Evolutionary conservation across 2,113 vertebrate genomes (phyloP).

Genomic region (Trinectes maculatus): DNA sequence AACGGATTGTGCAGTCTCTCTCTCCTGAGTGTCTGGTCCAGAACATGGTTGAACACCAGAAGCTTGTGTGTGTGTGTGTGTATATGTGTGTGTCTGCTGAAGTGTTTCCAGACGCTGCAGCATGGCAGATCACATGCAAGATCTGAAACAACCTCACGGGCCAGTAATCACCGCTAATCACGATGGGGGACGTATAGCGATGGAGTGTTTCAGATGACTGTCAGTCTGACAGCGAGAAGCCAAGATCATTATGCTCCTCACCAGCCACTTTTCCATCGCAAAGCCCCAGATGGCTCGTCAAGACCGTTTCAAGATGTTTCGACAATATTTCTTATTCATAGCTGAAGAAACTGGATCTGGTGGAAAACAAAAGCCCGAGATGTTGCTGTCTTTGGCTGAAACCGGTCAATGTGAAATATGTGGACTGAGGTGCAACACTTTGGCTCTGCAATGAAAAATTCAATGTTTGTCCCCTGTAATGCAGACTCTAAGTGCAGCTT

Average conservation of each 20-base stretch:
- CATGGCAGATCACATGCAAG: conserved; percentile 49
- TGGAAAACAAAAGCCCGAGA: conserved; percentile 28
- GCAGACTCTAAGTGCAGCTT: conserved; percentile 1
- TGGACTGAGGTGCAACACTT: conserved; percentile 28
- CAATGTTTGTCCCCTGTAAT: background rate
- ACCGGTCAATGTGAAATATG: conserved; percentile 23
- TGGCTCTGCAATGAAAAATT: conserved; percentile 18
- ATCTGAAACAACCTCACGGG: conserved; percentile 50
- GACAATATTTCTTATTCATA: conserved; percentile 30
- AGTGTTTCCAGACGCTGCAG: conserved; percentile 78
- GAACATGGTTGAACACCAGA: conserved; percentile 57
- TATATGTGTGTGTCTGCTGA: conserved; percentile 54
- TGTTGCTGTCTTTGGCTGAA: conserved; percentile 43
- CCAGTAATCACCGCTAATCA: conserved; percentile 65
- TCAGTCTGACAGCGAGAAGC: conserved; percentile 39
- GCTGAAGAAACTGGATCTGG: conserved; percentile 22
- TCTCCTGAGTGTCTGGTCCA: conserved; percentile 51
- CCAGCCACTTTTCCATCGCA: conserved; percentile 16
- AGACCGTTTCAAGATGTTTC: conserved; percentile 16
- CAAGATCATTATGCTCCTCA: conserved; percentile 3
- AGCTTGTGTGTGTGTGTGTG: conserved; percentile 1
- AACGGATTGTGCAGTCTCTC: conserved; percentile 37
- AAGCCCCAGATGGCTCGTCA: conserved; percentile 8
- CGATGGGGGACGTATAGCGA: conserved; percentile 34
- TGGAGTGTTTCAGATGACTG: conserved; percentile 46